These are phyloP conservation scores for Microplitis demolitor DNA, from an alignment of 1,140 invertebrate species.

Conservation along the genomic window DNA sequence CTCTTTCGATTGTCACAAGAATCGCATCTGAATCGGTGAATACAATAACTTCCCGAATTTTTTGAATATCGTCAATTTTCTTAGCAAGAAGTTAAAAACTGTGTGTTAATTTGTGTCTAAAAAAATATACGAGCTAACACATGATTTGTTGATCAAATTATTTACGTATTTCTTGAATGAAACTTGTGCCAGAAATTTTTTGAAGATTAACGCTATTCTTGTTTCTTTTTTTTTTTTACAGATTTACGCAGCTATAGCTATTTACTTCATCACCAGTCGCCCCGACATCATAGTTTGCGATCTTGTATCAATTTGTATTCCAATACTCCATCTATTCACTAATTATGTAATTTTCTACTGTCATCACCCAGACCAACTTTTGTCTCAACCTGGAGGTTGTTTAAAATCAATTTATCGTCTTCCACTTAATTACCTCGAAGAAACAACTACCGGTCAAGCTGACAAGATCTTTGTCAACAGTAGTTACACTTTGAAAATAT, in stretches of 20 bases:
- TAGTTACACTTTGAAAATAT: slow-evolving; percentile 85
- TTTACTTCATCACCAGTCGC: slow-evolving; percentile 60
- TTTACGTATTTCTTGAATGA: too few species aligned
- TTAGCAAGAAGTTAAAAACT: too few species aligned
- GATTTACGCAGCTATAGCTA: slow-evolving; percentile 53
- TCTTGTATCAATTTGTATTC: slow-evolving; percentile 86
- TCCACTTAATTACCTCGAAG: slow-evolving; percentile 93
- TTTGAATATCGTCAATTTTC: too few species aligned
- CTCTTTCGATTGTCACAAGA: too few species aligned
- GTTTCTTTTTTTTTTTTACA: slow-evolving; percentile 34
- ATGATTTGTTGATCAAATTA: too few species aligned
- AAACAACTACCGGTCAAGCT: slow-evolving; percentile 82
- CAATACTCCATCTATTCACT: slow-evolving; percentile 74
- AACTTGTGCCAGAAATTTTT: neutral
- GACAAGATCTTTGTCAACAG: slow-evolving; percentile 95
- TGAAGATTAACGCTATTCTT: neutral
- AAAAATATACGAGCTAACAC: too few species aligned
- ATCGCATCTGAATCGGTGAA: too few species aligned
- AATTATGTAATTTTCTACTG: slow-evolving; percentile 92
- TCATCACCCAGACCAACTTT: slow-evolving; percentile 95
- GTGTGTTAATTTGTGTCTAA: too few species aligned
- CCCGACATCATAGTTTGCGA: slow-evolving; percentile 92
- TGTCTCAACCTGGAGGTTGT: slow-evolving; percentile 70
- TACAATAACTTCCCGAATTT: too few species aligned
- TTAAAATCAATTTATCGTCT: slow-evolving; percentile 83